Evolutionary conservation across 1,140 invertebrate genomes (phyloP).

Genomic region (Aphelenchoides fujianensis): DNA sequence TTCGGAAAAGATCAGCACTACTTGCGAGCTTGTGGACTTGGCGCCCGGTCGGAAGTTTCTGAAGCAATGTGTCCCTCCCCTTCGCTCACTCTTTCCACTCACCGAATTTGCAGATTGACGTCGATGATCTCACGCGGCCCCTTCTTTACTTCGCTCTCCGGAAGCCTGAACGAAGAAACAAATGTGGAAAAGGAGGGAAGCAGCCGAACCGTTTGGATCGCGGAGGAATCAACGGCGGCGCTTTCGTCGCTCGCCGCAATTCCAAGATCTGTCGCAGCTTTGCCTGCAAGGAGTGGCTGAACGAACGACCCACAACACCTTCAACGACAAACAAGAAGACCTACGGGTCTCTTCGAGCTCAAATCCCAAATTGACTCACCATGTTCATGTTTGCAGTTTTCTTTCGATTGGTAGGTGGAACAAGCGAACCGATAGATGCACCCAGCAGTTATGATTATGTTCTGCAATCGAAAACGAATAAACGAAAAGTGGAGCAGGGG

Average conservation of each 20-base stretch:
- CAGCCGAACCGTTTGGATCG: conserved; percentile 33
- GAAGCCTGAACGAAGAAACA: conserved; percentile 35
- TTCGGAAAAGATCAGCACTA: conserved; percentile 47
- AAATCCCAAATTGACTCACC: no score
- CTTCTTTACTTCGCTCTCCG: conserved; percentile 26
- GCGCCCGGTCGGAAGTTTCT: conserved; percentile 25
- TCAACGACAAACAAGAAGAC: no score
- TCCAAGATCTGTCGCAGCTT: conserved; percentile 67
- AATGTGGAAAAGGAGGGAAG: not conserved
- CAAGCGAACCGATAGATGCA: no score
- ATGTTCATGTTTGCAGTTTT: conserved; percentile 6
- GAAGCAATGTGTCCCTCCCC: conserved; percentile 11
- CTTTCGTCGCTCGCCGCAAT: conserved; percentile 67
- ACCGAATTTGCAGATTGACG: conserved; percentile 50
- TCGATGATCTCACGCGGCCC: conserved; percentile 48
- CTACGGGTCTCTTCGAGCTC: no score
- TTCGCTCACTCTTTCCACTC: conserved; percentile 5
- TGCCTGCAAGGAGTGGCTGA: no score
- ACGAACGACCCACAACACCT: no score
- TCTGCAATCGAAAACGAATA: no score
- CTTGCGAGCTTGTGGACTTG: conserved; percentile 14
- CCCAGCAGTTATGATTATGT: no score
- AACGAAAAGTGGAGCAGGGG: no score
- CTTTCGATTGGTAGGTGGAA: no score
- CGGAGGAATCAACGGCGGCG: conserved; percentile 60